Percentiles rank a stretch among this genome's conserved stretches.
phyloP scores from a whole-genome alignment of 2,113 vertebrate genomes.

The Gallinago paraguaiae region DNA sequence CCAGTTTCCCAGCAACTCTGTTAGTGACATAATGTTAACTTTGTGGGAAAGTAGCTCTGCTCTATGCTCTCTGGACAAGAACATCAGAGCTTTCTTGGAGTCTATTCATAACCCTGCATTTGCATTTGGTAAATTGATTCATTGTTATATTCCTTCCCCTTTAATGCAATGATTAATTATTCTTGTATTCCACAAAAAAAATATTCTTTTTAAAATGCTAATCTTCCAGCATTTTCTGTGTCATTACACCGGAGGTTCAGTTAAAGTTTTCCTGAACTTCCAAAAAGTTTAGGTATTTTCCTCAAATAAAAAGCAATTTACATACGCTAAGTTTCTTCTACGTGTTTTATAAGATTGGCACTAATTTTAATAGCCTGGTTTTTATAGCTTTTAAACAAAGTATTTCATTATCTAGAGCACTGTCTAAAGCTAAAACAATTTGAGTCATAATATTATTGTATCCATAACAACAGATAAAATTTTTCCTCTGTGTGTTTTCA shows the following conservation, averaged over 20 bases:
- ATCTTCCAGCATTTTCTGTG: background rate
- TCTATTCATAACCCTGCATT: constrained; percentile 30
- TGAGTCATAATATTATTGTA: background rate
- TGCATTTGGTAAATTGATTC: constrained; percentile 42
- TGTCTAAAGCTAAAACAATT: background rate
- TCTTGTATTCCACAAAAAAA: background rate
- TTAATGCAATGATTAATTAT: background rate
- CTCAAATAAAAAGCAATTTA: background rate
- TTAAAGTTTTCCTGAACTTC: background rate
- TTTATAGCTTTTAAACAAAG: background rate
- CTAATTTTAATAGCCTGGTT: background rate
- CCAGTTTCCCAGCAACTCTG: constrained; percentile 8
- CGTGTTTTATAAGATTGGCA: background rate
- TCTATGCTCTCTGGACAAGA: background rate
- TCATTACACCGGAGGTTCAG: background rate
- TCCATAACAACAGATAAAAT: background rate
- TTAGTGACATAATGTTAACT: background rate
- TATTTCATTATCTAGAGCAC: background rate
- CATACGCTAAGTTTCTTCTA: background rate
- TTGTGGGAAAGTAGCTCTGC: constrained; percentile 19
- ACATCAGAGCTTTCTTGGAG: background rate
- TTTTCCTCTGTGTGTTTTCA: background rate
- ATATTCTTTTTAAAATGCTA: background rate
- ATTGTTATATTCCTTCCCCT: background rate
- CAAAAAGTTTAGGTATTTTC: background rate